Base-by-base conservation (phyloP, 2,797 vertebrate genomes). In the Dendrocincla fuliginosa region DNA sequence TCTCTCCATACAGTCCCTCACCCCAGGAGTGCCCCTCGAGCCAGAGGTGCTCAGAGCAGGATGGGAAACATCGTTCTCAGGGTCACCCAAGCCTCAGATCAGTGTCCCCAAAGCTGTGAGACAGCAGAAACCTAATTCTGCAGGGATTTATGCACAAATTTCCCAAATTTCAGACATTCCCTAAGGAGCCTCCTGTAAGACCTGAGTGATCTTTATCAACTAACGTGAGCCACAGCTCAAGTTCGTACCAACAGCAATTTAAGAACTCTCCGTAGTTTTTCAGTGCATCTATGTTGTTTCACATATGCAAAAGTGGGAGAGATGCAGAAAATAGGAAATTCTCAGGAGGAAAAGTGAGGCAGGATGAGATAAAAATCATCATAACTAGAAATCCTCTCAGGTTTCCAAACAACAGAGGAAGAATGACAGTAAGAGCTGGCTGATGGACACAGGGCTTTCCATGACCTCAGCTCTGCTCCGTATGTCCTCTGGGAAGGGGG, bases 181-280 rank as follows among this genome's bases (percentile, higher is more conserved):
- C 7, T 30, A 30, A 37, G 23, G 15, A 71, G 19, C 24, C 33
- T 83, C 25, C 71, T 65, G 22, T n/a, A 69, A 87, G 47, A 52
- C 11, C 18, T 1, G 32, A 46, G 25, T 5, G 46, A 84, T 28
- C 39, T 73, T 61, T 35, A 12, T 2, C 8, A 83, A 60, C 14
- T 32, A 7, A 25, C 2, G 0, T 1, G 4, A 52, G 17, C 16
- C 15, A 3, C 17, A 25, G 35, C 13, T 57, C 70, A 37, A 37
- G 23, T n/a, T 42, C 1, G 0, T 18, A 56, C 30, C 11, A 42
- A 8, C 0, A 1, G 19, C 0, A 1, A 56, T n/a, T 57, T 37
- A 49, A 77, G 50, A 56, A n/a, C 30, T 39, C 67, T 2, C 28
- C n/a, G 0, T 24, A 22, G 33, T 35, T 88, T 75, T 37, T 20